Evolutionary conservation across 2,113 vertebrate genomes (phyloP).

Genomic region (Nipponia nippon): DNA sequence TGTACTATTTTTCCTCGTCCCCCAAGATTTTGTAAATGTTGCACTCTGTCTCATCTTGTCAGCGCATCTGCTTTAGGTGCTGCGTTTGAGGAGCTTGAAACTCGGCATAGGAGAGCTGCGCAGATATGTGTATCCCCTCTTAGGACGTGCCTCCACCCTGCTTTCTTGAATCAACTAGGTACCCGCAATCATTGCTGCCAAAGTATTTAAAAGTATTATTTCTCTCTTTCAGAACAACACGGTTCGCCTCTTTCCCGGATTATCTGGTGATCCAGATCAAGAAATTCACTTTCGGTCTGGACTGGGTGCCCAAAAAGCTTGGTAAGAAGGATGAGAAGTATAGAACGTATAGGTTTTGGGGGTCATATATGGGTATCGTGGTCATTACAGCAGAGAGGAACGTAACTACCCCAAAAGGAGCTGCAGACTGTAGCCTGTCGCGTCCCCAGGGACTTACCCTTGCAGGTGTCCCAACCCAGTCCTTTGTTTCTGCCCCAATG

Average conservation of each 20-base stretch:
- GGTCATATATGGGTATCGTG: background rate
- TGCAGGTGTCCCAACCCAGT: background rate
- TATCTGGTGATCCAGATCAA: conserved; percentile 99
- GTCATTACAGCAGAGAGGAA: background rate
- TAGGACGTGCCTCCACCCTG: background rate
- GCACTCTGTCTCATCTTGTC: background rate
- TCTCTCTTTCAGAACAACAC: conserved; percentile 83
- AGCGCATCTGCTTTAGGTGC: background rate
- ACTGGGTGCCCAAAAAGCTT: conserved; percentile 99
- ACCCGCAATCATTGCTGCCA: background rate
- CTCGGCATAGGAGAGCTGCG: background rate
- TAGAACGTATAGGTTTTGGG: background rate
- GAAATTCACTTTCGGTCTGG: conserved; percentile 98
- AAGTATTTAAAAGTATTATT: background rate
- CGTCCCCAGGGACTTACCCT: background rate
- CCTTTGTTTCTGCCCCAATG: background rate
- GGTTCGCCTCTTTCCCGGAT: conserved; percentile 97
- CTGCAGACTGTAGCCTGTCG: background rate
- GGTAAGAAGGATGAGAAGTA: conserved; percentile 74
- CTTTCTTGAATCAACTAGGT: background rate
- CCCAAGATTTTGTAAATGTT: background rate
- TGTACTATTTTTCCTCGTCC: background rate
- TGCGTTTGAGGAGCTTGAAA: background rate
- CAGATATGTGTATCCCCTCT: background rate
- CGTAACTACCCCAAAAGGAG: background rate